These are phyloP conservation scores for Thryonomys swinderianus DNA, from an alignment of 2,113 vertebrate species.

Conservation along the genomic window DNA sequence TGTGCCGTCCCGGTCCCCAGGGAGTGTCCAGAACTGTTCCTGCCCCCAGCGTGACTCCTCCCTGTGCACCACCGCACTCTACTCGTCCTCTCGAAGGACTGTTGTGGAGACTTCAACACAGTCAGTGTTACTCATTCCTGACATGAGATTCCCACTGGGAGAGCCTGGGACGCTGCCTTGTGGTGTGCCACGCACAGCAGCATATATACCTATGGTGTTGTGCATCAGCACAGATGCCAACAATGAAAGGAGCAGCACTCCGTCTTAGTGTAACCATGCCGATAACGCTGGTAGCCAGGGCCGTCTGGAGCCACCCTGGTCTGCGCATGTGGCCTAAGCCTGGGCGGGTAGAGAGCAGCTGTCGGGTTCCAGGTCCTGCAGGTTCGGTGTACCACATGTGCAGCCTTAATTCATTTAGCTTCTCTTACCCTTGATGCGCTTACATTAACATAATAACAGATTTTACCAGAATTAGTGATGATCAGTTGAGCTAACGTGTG, in stretches of 20 bases:
- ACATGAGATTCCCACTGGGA: neutral
- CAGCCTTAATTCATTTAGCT: neutral
- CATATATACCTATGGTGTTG: neutral
- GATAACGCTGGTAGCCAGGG: too few relatives aligned
- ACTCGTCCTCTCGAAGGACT: neutral
- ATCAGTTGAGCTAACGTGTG: neutral
- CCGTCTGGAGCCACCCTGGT: neutral
- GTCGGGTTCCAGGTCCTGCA: neutral
- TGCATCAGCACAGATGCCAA: neutral
- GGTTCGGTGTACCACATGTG: neutral
- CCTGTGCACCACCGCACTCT: neutral
- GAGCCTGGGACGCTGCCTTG: neutral
- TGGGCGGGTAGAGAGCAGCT: too few relatives aligned
- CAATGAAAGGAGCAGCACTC: neutral
- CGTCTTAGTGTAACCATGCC: neutral
- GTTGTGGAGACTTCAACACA: neutral
- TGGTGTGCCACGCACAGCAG: too few relatives aligned
- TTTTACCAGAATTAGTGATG: conserved; percentile 1
- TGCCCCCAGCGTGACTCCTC: neutral
- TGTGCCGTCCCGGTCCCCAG: neutral
- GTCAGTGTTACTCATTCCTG: neutral
- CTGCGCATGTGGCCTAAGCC: neutral
- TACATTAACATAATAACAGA: neutral
- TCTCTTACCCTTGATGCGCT: neutral
- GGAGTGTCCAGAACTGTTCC: neutral